Conservation (phyloP, 1,140 invertebrate species). For the Microplitis demolitor region DNA sequence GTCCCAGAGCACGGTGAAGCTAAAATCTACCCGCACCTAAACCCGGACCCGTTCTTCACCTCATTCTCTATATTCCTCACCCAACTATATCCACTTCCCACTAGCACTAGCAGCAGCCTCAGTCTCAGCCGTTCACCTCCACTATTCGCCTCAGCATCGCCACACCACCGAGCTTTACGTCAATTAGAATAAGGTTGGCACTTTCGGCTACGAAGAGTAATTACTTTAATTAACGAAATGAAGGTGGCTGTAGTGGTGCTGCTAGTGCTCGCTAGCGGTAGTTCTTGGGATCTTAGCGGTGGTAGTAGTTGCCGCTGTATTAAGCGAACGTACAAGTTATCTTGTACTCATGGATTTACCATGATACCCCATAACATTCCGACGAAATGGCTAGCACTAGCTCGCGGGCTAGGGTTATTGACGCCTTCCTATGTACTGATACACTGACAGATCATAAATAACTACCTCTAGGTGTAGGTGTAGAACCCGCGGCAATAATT, state of each 20-base stretch:
- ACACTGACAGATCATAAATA: too few species aligned
- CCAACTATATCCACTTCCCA: too few species aligned
- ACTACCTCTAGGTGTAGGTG: too few species aligned
- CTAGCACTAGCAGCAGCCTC: too few species aligned
- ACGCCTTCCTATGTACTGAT: background rate
- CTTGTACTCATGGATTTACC: background rate
- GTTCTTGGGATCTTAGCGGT: background rate
- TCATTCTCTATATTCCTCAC: constrained; percentile 25
- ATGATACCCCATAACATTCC: background rate
- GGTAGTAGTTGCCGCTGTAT: background rate
- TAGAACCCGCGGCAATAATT: background rate
- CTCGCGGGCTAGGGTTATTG: background rate
- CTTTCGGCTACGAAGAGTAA: constrained; percentile 64
- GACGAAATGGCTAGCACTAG: background rate
- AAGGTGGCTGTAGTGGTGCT: constrained; percentile 31
- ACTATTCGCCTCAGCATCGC: constrained; percentile 31
- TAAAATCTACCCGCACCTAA: constrained; percentile 5
- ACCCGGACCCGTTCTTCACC: constrained; percentile 9
- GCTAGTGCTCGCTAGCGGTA: background rate
- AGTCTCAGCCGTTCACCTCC: too few species aligned
- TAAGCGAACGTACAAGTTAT: background rate
- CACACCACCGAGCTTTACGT: constrained; percentile 59
- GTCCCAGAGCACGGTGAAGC: constrained; percentile 13
- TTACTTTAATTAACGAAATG: constrained; percentile 67
- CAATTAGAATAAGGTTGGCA: constrained; percentile 65